Evolutionary conservation across 2,113 vertebrate species (phyloP).

Genomic region (Coptodon rendalli): DNA sequence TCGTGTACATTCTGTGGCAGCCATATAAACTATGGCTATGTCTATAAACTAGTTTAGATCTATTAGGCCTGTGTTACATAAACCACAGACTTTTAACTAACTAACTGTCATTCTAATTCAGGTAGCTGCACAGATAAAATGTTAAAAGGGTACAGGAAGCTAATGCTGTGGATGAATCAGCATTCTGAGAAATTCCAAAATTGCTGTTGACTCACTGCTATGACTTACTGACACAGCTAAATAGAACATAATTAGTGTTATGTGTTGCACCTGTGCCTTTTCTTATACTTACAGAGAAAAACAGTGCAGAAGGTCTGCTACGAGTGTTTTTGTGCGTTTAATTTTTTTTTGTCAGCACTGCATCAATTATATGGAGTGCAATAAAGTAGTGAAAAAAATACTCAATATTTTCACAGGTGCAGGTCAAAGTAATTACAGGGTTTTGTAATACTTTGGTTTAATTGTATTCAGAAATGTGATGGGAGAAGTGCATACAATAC

Average conservation of each 20-base stretch:
- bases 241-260: background rate
- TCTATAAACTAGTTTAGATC: background rate
- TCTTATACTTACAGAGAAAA: background rate
- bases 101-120: background rate
- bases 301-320: background rate
- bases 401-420: background rate
- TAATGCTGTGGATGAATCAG: background rate
- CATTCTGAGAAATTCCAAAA: background rate
- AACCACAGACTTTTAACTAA: background rate
- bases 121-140: background rate
- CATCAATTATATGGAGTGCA: background rate
- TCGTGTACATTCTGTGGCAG: background rate
- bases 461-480: background rate
- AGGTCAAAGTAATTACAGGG: background rate
- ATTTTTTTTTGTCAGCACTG: background rate
- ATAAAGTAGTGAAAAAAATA: background rate
- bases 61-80: background rate
- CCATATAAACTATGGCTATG: background rate
- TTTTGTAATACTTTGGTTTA: background rate
- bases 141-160: background rate
- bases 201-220: background rate
- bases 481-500: background rate
- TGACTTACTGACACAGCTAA: background rate
- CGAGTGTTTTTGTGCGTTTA: background rate
- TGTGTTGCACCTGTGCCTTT: background rate